phyloP scores from a whole-genome alignment of 2,113 vertebrate genomes.

The Dromaius novaehollandiae region DNA sequence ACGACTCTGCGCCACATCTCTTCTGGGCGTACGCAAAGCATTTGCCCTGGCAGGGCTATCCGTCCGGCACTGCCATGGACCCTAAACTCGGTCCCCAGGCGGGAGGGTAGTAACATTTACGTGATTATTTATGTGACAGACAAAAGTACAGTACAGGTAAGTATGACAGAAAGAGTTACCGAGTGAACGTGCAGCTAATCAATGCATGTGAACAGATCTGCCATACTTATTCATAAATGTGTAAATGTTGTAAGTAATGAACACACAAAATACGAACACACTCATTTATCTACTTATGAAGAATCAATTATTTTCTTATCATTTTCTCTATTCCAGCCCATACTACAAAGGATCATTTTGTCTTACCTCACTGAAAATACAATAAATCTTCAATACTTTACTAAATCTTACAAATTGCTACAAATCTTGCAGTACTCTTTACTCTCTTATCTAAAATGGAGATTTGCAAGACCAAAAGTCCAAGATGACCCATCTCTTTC shows the following conservation, averaged over 20 bases:
- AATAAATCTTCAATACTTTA: slow-evolving; percentile 67
- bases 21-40: background rate
- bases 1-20: background rate
- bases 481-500: background rate
- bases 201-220: slow-evolving; percentile 47
- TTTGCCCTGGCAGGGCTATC: fast-evolving
- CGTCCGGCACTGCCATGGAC: background rate
- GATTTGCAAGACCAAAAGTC: background rate
- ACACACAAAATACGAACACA: slow-evolving; percentile 68
- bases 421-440: slow-evolving; percentile 26
- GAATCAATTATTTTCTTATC: slow-evolving; percentile 70
- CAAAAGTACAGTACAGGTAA: slow-evolving; percentile 2
- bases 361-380: slow-evolving; percentile 66
- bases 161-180: slow-evolving; percentile 64
- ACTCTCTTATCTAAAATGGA: slow-evolving; percentile 21
- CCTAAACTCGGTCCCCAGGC: background rate
- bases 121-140: background rate
- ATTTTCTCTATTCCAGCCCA: slow-evolving; percentile 51
- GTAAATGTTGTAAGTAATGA: slow-evolving; percentile 72
- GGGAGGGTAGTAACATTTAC: background rate
- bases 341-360: slow-evolving; percentile 51
- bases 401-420: slow-evolving; percentile 61
- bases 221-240: slow-evolving; percentile 66
- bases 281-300: slow-evolving; percentile 68
- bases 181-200: slow-evolving; percentile 51